phyloP scores from a whole-genome alignment of 2,113 vertebrate genomes.

The Actenoides lindsayi region DNA sequence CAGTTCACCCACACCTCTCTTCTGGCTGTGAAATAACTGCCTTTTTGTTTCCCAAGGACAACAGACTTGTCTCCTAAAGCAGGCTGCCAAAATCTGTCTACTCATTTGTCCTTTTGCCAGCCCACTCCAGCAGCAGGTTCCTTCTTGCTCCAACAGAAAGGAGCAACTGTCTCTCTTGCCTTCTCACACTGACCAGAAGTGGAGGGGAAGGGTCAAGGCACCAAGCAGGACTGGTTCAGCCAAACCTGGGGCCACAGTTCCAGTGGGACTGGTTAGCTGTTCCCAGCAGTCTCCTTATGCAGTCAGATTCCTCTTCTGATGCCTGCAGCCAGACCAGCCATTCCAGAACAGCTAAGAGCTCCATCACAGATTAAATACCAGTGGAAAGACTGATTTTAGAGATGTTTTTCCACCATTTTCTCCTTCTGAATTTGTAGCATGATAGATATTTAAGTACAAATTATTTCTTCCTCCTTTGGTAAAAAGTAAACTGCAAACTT shows the following conservation, averaged over 20 bases:
- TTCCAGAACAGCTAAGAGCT: background rate
- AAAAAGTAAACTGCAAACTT: constrained; percentile 7
- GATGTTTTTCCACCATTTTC: background rate
- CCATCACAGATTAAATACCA: background rate
- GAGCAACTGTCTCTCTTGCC: background rate
- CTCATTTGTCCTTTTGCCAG: background rate
- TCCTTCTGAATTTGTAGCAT: background rate
- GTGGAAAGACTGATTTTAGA: background rate
- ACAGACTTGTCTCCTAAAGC: background rate
- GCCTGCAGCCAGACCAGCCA: background rate
- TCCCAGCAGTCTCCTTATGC: background rate
- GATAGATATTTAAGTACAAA: background rate
- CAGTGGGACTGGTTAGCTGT: background rate
- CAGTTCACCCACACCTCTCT: background rate
- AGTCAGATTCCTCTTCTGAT: background rate
- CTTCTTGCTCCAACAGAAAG: background rate
- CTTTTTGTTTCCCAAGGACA: background rate
- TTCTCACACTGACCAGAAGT: background rate
- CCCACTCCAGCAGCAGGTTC: background rate
- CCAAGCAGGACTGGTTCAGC: background rate
- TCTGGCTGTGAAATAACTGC: background rate
- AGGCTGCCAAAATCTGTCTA: background rate
- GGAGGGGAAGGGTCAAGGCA: background rate
- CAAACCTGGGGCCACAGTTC: background rate
- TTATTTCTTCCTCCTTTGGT: background rate